A percentile compares a stretch with the other conserved stretches of the same genome.
Evolutionary conservation across 2,797 vertebrate species (phyloP).

Genomic region (Glossophaga mutica): DNA sequence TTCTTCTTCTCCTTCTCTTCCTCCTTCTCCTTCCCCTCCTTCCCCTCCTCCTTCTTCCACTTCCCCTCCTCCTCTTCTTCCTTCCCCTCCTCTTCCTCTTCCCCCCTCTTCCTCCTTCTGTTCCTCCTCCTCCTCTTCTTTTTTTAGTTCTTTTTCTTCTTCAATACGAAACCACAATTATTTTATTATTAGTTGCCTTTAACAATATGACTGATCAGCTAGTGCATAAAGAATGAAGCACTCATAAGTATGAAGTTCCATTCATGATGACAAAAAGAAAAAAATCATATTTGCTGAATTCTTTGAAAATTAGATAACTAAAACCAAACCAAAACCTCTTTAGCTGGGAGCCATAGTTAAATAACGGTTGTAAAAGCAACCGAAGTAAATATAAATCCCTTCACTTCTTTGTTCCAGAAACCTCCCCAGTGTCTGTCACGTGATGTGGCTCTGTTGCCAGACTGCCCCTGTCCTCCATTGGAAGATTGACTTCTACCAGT

Average conservation of each 20-base stretch:
- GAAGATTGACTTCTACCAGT: neutral
- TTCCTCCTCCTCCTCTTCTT: no score
- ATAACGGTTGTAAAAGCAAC: neutral
- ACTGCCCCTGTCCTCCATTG: neutral
- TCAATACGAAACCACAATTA: neutral
- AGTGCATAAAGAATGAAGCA: neutral
- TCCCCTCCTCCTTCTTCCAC: fast-evolving
- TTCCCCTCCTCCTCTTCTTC: no score
- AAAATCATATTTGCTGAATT: neutral
- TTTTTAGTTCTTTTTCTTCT: neutral
- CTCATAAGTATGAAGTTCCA: neutral
- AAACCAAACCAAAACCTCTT: neutral
- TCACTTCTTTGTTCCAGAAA: neutral
- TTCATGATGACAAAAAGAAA: neutral
- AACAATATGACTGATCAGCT: neutral
- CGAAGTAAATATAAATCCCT: neutral
- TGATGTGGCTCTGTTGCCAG: neutral
- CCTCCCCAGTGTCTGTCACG: neutral
- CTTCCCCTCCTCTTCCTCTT: no score
- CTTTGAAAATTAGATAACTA: neutral
- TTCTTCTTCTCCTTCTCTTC: no score
- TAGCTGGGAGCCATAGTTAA: neutral
- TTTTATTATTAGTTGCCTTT: neutral
- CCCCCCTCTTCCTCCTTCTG: no score
- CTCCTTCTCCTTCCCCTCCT: no score